Conservation (phyloP, 2,113 vertebrate genomes). For the Electrona antarctica region DNA sequence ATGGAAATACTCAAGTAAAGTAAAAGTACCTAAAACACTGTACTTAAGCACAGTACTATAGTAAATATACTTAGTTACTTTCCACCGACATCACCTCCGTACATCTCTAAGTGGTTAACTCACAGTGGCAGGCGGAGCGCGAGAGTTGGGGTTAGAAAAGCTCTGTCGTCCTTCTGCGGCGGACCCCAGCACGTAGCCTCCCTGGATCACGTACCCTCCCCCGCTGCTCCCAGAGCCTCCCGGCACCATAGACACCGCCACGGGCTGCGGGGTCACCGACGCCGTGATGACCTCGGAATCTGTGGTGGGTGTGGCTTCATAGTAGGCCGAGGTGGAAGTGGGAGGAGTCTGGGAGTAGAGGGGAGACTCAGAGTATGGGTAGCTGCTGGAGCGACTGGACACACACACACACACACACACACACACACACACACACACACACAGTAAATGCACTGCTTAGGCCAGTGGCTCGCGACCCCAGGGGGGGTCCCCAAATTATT, state of each 20-base stretch:
- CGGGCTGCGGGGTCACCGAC: conserved; percentile 80
- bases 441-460: not conserved
- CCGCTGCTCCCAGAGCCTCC: conserved; percentile 53
- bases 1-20: no score
- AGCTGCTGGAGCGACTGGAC: conserved; percentile 83
- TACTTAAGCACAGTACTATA: no score
- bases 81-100: no score
- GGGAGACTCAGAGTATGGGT: conserved; percentile 85
- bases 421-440: not conserved
- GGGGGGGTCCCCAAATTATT: no score
- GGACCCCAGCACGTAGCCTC: conserved; percentile 83
- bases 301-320: conserved; percentile 78
- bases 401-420: conserved; percentile 16
- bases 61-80: no score
- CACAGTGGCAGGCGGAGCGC: conserved; percentile 90
- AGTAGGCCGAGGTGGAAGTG: conserved; percentile 80
- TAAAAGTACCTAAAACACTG: no score
- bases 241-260: conserved; percentile 69
- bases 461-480: no score
- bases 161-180: conserved; percentile 78
- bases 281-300: conserved; percentile 77
- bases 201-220: conserved; percentile 85
- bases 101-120: conserved; percentile 56
- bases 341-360: conserved; percentile 84
- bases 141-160: conserved; percentile 86